Evolutionary conservation across 2,113 vertebrate genomes (phyloP), one percentile per base, ranked within the genome.

Genomic region (Turdus rufiventris): DNA sequence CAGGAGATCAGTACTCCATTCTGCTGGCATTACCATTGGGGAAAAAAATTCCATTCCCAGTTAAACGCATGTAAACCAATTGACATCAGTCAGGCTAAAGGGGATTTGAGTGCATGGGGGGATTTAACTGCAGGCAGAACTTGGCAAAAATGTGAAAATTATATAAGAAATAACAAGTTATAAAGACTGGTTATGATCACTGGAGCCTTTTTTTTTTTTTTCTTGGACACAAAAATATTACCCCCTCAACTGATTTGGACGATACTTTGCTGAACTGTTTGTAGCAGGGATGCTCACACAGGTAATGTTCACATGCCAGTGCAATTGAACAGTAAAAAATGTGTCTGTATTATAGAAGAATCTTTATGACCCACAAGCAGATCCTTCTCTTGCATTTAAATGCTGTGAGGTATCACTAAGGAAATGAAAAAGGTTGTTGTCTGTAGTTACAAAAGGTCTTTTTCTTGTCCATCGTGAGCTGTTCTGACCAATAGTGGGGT

Each of bases 1-100:
- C 8, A 20, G 43, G 31, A 71, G 65, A 45, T 29, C 3, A 1
- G 15, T 3, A 1, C 15, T 71, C 34, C 1, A 0, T 68, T 81
- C 36, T 93, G 28, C n/a, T 50, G 72, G 58, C 33, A 42, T 65
- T 83, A 34, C 24, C 8, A 34, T 5, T 15, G 12, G 18, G 43
- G 10, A 14, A 57, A 89, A 89, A 87, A 79, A 51, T 50, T 23
- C 50, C 14, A 42, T 78, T 93, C 25, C 84, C 42, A 20, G 43
- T 68, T 58, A 70, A 83, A 60, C 8, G 31, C 54, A 5, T 50
- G 38, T 53, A 62, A 92, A 71, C 13, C 66, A 50, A 45, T 36
- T 36, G n/a, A 57, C 20, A 58, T 70, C 23, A 6, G 36, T 54
- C 33, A 54, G 47, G n/a, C 42, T 86, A 20, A 62, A n/a, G 45